Percentiles rank a stretch among this genome's conserved stretches.
phyloP scores from a whole-genome alignment of 2,888 invertebrate genomes.

The Leptarthrus brevirostris region DNA sequence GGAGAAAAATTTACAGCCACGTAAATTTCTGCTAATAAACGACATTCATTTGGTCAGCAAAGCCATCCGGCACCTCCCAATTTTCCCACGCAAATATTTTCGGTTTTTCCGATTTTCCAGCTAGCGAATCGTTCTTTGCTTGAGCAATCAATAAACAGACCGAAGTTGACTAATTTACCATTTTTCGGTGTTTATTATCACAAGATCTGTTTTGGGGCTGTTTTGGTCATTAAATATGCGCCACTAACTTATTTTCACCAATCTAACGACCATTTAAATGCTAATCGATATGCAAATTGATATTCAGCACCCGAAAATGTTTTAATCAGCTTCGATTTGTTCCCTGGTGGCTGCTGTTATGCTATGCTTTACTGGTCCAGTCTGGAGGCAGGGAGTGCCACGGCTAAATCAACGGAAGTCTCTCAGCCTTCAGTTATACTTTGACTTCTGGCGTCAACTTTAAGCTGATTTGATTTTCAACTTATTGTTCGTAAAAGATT shows the following conservation, averaged over 20 bases:
- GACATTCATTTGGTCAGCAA: constrained; percentile 13
- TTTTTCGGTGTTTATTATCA: constrained; percentile 45
- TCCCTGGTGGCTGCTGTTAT: too few species aligned
- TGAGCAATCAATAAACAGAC: constrained; percentile 36
- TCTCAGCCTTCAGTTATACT: constrained; percentile 1
- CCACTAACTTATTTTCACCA: constrained; percentile 46
- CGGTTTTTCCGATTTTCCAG: not conserved
- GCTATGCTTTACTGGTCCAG: not conserved
- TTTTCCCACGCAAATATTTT: constrained; percentile 33
- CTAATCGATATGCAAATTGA: constrained; percentile 48
- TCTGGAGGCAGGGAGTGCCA: not conserved
- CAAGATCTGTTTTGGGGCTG: constrained; percentile 42
- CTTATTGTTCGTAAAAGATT: too few species aligned
- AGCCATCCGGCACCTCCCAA: not conserved
- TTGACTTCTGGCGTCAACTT: constrained; percentile 2
- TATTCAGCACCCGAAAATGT: constrained; percentile 39
- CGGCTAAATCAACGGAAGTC: constrained; percentile 24
- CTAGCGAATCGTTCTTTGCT: not conserved
- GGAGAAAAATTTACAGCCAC: not conserved
- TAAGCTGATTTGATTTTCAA: constrained; percentile 9
- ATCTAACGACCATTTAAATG: constrained; percentile 49
- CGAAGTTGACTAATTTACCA: constrained; percentile 40
- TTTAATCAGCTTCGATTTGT: constrained; percentile 46
- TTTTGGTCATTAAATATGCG: constrained; percentile 45
- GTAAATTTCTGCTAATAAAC: constrained; percentile 13